Conservation (phyloP, 2,888 invertebrate genomes). For the Leucophenga montana region DNA sequence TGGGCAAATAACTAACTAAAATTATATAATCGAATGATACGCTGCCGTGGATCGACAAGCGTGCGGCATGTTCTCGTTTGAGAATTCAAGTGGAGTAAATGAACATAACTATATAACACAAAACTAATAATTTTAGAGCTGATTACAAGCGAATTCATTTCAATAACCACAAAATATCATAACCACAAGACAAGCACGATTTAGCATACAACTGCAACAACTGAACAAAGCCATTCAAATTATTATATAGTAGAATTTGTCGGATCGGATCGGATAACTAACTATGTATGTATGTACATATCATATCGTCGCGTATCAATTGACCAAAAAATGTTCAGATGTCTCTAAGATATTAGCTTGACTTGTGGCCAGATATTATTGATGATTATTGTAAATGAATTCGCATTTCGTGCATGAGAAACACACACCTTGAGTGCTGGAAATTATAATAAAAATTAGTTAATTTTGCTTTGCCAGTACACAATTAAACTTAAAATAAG, state of each 20-base stretch:
- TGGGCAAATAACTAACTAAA: constrained; percentile 59
- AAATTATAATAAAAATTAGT: constrained; percentile 56
- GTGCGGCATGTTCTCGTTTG: constrained; percentile 59
- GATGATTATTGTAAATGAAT: constrained; percentile 66
- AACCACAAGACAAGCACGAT: constrained; percentile 50
- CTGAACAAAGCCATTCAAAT: not conserved
- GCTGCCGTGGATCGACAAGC: constrained; percentile 20
- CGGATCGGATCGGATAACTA: not conserved
- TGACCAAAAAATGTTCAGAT: not conserved
- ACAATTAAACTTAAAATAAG: constrained; percentile 37
- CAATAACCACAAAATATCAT: constrained; percentile 54
- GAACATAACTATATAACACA: constrained; percentile 72
- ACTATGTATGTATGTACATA: not conserved
- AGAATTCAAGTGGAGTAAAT: constrained; percentile 72
- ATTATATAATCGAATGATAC: constrained; percentile 30
- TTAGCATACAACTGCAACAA: too few relatives aligned
- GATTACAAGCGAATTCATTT: constrained; percentile 62
- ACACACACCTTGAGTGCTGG: constrained; percentile 63
- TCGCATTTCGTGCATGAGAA: constrained; percentile 55
- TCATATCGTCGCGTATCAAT: too few relatives aligned
- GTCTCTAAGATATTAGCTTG: not conserved
- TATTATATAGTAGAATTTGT: too few relatives aligned
- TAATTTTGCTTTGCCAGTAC: not conserved
- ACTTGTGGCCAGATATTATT: constrained; percentile 57
- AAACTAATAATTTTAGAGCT: constrained; percentile 70